Conservation (phyloP, 2,797 vertebrate genomes). For the Petrocephalus sullivani region DNA sequence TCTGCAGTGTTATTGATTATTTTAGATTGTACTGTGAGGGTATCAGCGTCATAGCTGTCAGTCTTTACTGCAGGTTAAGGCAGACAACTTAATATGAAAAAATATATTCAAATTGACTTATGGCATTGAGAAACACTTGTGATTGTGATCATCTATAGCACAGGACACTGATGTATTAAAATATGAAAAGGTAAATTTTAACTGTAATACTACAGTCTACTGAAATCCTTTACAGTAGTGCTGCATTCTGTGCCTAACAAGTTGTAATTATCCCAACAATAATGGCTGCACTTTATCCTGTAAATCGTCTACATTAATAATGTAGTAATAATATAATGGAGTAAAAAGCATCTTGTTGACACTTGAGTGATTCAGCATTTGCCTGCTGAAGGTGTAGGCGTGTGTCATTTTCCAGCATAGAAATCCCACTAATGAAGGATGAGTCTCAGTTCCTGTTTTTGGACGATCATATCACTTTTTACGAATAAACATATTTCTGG, state of each 20-base stretch:
- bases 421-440: not conserved
- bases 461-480: not conserved
- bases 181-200: not conserved
- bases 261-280: not conserved
- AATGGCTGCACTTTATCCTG: not conserved
- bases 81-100: not conserved
- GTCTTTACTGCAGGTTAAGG: not conserved
- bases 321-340: no score
- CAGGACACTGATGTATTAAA: not conserved
- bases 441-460: not conserved
- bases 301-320: not conserved
- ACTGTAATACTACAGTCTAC: not conserved
- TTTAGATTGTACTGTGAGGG: not conserved
- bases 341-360: not conserved
- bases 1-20: not conserved
- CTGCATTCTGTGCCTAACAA: not conserved
- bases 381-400: not conserved
- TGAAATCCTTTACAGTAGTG: not conserved
- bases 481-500: not conserved
- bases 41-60: not conserved
- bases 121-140: not conserved
- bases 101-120: not conserved
- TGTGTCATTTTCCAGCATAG: not conserved
- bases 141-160: not conserved
- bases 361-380: not conserved